Base-by-base conservation (phyloP, 2,113 vertebrate genomes). In the Percopsis transmontana region DNA sequence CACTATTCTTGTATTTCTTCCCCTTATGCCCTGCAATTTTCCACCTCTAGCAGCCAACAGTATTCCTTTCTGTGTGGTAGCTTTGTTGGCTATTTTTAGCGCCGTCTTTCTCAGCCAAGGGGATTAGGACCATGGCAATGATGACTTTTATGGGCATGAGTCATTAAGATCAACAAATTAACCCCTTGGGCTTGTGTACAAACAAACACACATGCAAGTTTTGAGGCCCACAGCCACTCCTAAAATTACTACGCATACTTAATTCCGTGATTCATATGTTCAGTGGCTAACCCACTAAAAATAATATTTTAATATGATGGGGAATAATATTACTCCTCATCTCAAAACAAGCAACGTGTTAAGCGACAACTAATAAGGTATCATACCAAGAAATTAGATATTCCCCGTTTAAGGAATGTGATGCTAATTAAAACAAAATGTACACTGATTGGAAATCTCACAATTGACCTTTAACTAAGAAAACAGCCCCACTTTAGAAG, bases 1-100 rank as follows among this genome's bases (percentile, higher is more conserved):
- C 40, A 24, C 41, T 15, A 33, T 6, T 33, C 23, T n/a, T 59
- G n/a, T 19, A 45, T 12, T 4, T 45, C 16, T n/a, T n/a, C n/a
- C 45, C 45, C 27, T 6, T 33, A 33, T 47, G 45, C 45, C 27
- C 27, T 33, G 27, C 27, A 33, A 33, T 54, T 12, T 3, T 62
- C 15, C 40, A 13, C 21, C 48, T 64, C 40, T 82, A 64, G 27
- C 14, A 69, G 58, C 62, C 42, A 79, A 59, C 61, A 45, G 23
- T 47, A 76, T 72, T 70, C 68, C 58, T 58, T 70, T 51, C 54
- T 1, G 21, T 61, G 44, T 45, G 20, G 47, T 54, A 61, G 75
- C 77, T 72, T 54, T 39, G 5, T 41, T 12, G n/a, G 23, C 47
- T 87, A 88, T 85, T 86, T 89, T 81, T 81, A 86, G 80, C 66